Base-by-base conservation (phyloP, 2,888 invertebrate genomes). In the Anticlea derivata region DNA sequence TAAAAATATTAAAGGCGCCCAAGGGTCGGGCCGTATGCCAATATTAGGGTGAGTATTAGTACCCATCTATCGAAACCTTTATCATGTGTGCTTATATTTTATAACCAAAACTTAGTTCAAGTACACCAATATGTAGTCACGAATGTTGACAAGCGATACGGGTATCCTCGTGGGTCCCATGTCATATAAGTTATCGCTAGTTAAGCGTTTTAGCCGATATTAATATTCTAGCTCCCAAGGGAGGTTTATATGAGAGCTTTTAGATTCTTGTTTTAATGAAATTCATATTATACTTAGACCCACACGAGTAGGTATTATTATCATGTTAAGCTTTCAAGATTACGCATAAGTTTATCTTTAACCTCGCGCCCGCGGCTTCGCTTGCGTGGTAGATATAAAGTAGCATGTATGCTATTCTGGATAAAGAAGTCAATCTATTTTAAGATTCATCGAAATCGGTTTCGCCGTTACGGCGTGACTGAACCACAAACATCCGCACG, bases 91-190 rank as follows among this genome's bases (percentile, higher is more conserved):
- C 12, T 23, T 30, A 22, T 23, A 8, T 39, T 47, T 35, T 7
- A 13, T 20, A 34, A 12, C 8, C 5, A 17, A 33, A 40, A 40
- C 27, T 26, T 26, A 33, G 10, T 24, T 37, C 20, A 30, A 30
- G 23, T 17, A 17, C 17, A 17, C 45, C 10, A 33, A 46, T 55
- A 41, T 40, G 26, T n/a, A 35, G 49, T 35, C 44, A 47, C 12
- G 41, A 29, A 37, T 50, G 48, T 54, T 58, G 58, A 58, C 57
- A 57, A 40, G 39, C 55, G 53, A 55, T 53, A 55, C 53, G 55
- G 55, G 55, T 51, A 30, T 39, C 20, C 55, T 44, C 53, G 7
- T 3, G 48, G 49, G 55, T 7, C 5, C 7, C 30, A 34, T 45
- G 50, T 55, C 52, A 30, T 50, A 44, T 43, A 48, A 50, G 49